Evolutionary conservation across 2,113 vertebrate species (phyloP).

Genomic region (Aleadryas rufinucha): DNA sequence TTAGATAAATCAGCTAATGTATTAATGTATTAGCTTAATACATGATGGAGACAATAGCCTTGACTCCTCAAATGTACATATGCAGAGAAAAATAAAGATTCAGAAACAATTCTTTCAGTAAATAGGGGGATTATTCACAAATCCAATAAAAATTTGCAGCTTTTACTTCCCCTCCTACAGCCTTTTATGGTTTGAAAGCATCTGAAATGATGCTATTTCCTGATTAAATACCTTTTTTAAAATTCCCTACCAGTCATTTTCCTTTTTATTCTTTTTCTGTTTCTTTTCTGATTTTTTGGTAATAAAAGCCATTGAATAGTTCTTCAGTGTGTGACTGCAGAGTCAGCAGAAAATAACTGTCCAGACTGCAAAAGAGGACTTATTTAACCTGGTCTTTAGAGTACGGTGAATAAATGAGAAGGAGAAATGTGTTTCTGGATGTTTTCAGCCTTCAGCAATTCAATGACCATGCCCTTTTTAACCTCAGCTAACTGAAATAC

Average conservation of each 20-base stretch:
- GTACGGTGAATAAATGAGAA: neutral
- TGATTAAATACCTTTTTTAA: neutral
- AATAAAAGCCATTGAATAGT: neutral
- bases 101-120: neutral
- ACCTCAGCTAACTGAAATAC: neutral
- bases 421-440: neutral
- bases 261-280: rapidly evolving
- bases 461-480: neutral
- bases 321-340: neutral
- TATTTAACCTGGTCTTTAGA: conserved; percentile 4
- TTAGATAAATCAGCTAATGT: neutral
- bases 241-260: neutral
- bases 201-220: neutral
- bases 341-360: conserved; percentile 28
- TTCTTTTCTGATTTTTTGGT: neutral
- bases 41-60: neutral
- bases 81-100: neutral
- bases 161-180: neutral
- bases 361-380: neutral
- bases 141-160: neutral
- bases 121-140: neutral
- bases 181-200: neutral
- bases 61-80: neutral
- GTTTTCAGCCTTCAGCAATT: conserved; percentile 25
- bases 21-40: neutral